These are phyloP conservation scores for Zoanthus sociatus DNA, from an alignment of 92 coral and sea anemone genomes.

Conservation along the genomic window DNA sequence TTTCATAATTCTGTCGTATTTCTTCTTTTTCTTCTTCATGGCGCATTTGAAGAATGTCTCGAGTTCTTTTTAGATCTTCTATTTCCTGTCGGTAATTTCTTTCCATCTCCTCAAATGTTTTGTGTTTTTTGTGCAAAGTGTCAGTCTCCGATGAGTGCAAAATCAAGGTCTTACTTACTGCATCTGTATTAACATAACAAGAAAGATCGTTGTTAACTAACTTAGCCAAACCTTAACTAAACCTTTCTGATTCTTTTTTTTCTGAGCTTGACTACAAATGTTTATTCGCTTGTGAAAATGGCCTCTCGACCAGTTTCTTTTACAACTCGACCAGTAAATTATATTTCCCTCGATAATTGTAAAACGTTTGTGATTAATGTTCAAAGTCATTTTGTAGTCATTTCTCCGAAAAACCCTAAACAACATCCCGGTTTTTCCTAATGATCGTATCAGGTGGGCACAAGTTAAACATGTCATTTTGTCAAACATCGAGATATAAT, in stretches of 20 bases:
- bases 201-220: slow-evolving; percentile 77
- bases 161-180: slow-evolving; percentile 74
- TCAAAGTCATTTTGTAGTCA: no score
- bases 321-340: slow-evolving; percentile 62
- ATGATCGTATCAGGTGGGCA: no score
- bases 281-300: slow-evolving; percentile 52
- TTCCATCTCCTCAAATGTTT: slow-evolving; percentile 66
- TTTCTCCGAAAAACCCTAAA: no score
- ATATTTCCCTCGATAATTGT: slow-evolving; percentile 45
- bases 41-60: slow-evolving; percentile 57
- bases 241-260: slow-evolving; percentile 57
- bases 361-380: no score
- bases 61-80: slow-evolving; percentile 61
- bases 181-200: slow-evolving; percentile 69
- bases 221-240: slow-evolving; percentile 67
- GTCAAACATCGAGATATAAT: no score
- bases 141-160: slow-evolving; percentile 81
- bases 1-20: slow-evolving; percentile 1
- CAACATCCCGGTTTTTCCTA: no score
- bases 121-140: slow-evolving; percentile 68
- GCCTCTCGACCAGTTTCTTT: slow-evolving; percentile 71
- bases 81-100: slow-evolving; percentile 58
- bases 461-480: no score
- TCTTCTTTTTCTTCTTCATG: slow-evolving; percentile 72
- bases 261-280: background rate